A percentile compares a stretch with the other conserved stretches of the same genome.
phyloP scores from a whole-genome alignment of 2,888 invertebrate species.

The Lissonota sp. region DNA sequence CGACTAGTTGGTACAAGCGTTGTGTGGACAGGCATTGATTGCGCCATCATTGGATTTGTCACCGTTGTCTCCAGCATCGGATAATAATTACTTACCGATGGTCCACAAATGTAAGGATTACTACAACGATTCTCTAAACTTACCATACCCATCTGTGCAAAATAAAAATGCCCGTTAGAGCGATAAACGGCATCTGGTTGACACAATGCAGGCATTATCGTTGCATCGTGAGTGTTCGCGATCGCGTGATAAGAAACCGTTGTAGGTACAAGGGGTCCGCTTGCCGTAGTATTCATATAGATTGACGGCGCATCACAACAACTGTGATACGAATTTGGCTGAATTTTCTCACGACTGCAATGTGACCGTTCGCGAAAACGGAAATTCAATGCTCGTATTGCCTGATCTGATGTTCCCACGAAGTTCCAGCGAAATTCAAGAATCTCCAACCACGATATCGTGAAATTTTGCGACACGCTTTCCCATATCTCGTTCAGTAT shows the following conservation, averaged over 20 bases:
- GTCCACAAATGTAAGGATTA: slow-evolving; percentile 40
- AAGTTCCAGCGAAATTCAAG: slow-evolving; percentile 87
- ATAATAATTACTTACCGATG: slow-evolving; percentile 66
- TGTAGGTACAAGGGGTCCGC: slow-evolving; percentile 62
- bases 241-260: slow-evolving; percentile 73
- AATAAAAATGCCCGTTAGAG: slow-evolving; percentile 60
- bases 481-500: slow-evolving; percentile 92
- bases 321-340: slow-evolving; percentile 67
- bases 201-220: slow-evolving; percentile 67
- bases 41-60: slow-evolving; percentile 15
- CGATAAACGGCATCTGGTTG: slow-evolving; percentile 70
- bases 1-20: slow-evolving; percentile 87
- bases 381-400: slow-evolving; percentile 84
- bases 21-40: slow-evolving; percentile 75
- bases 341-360: slow-evolving; percentile 76
- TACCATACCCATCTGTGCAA: slow-evolving; percentile 27
- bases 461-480: slow-evolving; percentile 86
- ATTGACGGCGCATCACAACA: slow-evolving; percentile 65
- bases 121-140: slow-evolving; percentile 55
- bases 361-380: slow-evolving; percentile 83
- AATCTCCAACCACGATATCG: slow-evolving; percentile 88
- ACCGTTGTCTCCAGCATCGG: slow-evolving; percentile 6
- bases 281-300: too few species aligned
- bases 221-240: slow-evolving; percentile 70
- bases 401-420: slow-evolving; percentile 85